phyloP scores from a whole-genome alignment of 1,140 invertebrate species.

The Sitodiplosis mosellana region DNA sequence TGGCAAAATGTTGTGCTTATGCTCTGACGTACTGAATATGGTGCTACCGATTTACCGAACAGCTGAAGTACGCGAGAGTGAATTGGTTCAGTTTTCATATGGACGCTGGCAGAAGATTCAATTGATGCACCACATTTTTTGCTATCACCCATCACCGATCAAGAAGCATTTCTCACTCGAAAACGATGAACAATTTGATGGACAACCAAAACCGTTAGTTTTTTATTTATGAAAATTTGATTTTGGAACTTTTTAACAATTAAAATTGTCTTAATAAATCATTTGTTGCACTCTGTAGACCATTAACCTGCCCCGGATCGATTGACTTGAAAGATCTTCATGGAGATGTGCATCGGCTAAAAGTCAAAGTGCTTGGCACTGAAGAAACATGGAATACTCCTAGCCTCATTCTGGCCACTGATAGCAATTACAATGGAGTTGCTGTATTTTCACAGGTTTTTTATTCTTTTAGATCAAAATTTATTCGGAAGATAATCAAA shows the following conservation, averaged over 20 bases:
- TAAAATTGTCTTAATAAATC: neutral
- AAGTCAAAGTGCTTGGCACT: conserved; percentile 54
- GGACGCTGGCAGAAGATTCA: conserved; percentile 63
- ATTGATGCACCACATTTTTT: conserved; percentile 73
- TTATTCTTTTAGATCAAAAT: conserved; percentile 1
- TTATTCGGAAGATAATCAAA: neutral
- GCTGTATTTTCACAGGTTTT: conserved; percentile 68
- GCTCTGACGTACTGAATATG: conserved; percentile 60
- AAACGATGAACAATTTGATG: conserved; percentile 26
- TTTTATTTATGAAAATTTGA: conserved; percentile 5
- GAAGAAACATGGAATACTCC: conserved; percentile 75
- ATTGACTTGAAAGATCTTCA: conserved; percentile 30
- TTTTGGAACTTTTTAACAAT: neutral
- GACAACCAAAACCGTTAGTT: conserved; percentile 31
- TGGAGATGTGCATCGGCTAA: conserved; percentile 44
- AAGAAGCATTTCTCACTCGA: conserved; percentile 59
- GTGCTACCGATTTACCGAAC: conserved; percentile 62
- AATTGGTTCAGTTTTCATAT: conserved; percentile 64
- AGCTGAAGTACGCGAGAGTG: conserved; percentile 62
- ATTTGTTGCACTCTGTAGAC: conserved; percentile 5
- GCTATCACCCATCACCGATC: conserved; percentile 64
- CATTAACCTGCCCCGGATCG: conserved; percentile 26
- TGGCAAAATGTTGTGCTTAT: conserved; percentile 60
- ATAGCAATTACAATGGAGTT: conserved; percentile 39
- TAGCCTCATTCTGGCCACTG: conserved; percentile 51